These are phyloP conservation scores for Drymodes brunneopygia DNA, from an alignment of 2,113 vertebrate genomes.

Conservation along the genomic window DNA sequence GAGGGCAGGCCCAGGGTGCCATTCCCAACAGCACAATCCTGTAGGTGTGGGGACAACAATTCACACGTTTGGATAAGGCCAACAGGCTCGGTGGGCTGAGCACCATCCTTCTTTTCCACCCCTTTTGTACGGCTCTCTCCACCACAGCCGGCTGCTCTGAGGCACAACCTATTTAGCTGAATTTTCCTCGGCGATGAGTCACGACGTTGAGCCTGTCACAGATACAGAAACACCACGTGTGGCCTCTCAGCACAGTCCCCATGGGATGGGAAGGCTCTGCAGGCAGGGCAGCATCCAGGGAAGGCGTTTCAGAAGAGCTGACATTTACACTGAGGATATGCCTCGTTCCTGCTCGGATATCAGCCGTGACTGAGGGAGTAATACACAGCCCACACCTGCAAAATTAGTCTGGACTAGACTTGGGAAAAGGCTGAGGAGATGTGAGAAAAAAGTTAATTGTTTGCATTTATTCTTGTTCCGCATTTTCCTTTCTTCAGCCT, in stretches of 20 bases:
- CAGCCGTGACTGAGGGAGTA: fast-evolving
- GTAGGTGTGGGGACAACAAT: neutral
- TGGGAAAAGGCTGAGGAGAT: neutral
- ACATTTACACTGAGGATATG: neutral
- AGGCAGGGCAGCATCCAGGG: neutral
- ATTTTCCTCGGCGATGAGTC: neutral
- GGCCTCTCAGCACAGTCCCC: neutral
- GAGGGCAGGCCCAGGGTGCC: neutral
- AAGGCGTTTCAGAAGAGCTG: neutral
- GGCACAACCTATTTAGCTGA: neutral
- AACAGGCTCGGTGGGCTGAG: neutral
- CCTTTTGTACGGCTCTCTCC: neutral
- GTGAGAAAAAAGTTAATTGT: fast-evolving
- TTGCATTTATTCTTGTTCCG: neutral
- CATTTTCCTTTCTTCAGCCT: neutral
- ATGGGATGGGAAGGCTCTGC: fast-evolving
- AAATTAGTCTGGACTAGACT: neutral
- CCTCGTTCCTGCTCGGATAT: neutral
- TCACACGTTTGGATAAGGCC: neutral
- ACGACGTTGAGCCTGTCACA: fast-evolving
- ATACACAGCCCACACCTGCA: neutral
- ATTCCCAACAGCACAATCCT: neutral
- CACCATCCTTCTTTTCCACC: neutral
- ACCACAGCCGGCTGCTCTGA: neutral
- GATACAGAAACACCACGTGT: fast-evolving